Conservation (phyloP, 2,113 vertebrate species). For the Thalassarche chlororhynchos region DNA sequence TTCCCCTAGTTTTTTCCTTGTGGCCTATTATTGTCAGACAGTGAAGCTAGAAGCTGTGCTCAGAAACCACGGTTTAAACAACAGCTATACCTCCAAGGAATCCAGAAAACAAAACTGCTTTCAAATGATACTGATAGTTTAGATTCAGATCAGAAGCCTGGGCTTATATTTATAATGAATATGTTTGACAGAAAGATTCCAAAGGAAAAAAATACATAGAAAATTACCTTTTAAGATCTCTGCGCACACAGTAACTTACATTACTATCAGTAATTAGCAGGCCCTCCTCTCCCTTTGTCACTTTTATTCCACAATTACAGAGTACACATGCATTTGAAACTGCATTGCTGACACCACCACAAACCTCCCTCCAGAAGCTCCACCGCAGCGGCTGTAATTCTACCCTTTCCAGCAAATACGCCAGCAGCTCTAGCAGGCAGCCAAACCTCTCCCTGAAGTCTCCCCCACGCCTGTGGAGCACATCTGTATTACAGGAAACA, state of each 20-base stretch:
- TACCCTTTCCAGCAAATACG: not conserved
- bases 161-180: not conserved
- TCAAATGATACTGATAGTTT: not conserved
- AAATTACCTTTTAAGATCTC: conserved; percentile 15
- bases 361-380: not conserved
- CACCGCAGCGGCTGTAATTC: not conserved
- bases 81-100: not conserved
- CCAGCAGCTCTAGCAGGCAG: not conserved
- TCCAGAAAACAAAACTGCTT: not conserved
- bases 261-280: conserved; percentile 37
- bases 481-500: not conserved
- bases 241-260: conserved; percentile 8
- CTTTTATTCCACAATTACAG: conserved; percentile 21
- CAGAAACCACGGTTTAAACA: not conserved
- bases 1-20: not conserved
- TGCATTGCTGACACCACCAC: not conserved
- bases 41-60: not conserved
- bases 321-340: not conserved
- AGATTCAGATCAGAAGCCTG: not conserved
- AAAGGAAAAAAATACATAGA: not conserved
- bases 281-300: conserved; percentile 39
- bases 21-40: not conserved
- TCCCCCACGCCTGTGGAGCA: not conserved
- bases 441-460: not conserved
- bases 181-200: not conserved